Percentiles rank a stretch among this genome's conserved stretches.
Conservation (phyloP, 35 echinoderm and acorn worm genomes). For the Ptychodera flava region DNA sequence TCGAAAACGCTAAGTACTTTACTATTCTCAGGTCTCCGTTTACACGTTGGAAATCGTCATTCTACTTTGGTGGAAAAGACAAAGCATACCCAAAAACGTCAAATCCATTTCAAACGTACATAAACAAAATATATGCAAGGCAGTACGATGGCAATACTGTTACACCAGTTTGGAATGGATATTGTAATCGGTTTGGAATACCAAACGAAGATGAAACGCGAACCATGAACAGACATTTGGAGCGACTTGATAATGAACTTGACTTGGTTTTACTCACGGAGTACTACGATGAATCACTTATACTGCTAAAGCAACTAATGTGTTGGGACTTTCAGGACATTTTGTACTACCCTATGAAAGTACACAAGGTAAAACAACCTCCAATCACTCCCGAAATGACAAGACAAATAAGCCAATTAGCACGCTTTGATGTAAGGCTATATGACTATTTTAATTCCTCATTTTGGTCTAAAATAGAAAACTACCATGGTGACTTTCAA, state of each 20-base stretch:
- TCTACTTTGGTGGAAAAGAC: not conserved
- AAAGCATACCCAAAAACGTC: not conserved
- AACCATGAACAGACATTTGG: constrained; percentile 17
- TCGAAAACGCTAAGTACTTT: not conserved
- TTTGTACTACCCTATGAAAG: constrained; percentile 48
- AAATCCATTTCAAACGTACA: not conserved
- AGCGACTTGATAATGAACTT: constrained; percentile 34
- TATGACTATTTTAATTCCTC: constrained; percentile 35
- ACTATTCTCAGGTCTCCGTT: not conserved
- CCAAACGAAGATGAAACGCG: not conserved
- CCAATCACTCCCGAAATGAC: not conserved
- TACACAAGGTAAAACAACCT: constrained; percentile 25
- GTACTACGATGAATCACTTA: constrained; percentile 66
- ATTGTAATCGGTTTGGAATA: not conserved
- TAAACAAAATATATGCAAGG: not conserved
- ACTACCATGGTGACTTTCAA: constrained; percentile 24
- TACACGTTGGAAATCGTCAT: not conserved
- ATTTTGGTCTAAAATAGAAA: constrained; percentile 31
- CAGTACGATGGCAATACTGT: not conserved
- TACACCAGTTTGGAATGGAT: not conserved
- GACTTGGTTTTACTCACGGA: constrained; percentile 72
- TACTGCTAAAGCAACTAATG: constrained; percentile 45
- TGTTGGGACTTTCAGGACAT: constrained; percentile 86
- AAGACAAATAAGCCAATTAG: not conserved
- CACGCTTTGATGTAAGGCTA: constrained; percentile 8